Evolutionary conservation across 2,113 vertebrate genomes (phyloP).

Genomic region (Podarcis cretensis): DNA sequence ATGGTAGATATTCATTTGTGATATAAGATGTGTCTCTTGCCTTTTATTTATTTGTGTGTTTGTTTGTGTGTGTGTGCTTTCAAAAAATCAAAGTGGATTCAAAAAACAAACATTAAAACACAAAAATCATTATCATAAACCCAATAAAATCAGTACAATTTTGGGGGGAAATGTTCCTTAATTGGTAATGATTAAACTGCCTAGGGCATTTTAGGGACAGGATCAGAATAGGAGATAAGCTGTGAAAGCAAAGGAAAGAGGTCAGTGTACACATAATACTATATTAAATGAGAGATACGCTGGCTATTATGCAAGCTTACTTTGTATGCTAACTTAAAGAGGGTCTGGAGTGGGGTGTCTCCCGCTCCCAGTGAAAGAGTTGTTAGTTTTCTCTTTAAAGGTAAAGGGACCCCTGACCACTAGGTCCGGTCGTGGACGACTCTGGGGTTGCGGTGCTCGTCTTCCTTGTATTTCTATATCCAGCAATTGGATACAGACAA

Average conservation of each 20-base stretch:
- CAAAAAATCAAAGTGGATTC: background rate
- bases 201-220: background rate
- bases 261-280: background rate
- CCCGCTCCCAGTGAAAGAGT: background rate
- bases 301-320: no score
- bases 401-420: no score
- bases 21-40: no score
- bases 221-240: background rate
- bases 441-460: no score
- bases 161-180: background rate
- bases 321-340: no score
- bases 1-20: background rate
- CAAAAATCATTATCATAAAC: background rate
- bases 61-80: no score
- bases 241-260: constrained; percentile 7
- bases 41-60: background rate
- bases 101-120: background rate
- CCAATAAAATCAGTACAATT: background rate
- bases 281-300: no score
- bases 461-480: background rate
- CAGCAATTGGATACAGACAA: background rate
- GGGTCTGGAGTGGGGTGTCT: background rate
- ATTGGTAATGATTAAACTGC: constrained; percentile 1
- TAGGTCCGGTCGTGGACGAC: no score
- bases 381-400: background rate